These are phyloP conservation scores for Strix aluco DNA, from an alignment of 2,113 vertebrate genomes.

Conservation along the genomic window DNA sequence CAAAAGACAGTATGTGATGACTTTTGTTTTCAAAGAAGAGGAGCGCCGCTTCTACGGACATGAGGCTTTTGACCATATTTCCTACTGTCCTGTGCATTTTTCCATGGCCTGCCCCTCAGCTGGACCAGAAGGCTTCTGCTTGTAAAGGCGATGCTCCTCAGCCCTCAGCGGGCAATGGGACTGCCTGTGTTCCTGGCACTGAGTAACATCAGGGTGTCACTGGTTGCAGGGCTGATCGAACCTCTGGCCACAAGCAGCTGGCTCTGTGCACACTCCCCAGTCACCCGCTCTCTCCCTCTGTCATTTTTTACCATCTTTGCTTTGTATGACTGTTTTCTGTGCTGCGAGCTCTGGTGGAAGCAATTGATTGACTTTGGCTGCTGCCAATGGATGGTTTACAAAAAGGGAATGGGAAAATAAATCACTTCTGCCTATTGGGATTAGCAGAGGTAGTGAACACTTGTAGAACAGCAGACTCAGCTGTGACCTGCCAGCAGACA, in stretches of 20 bases:
- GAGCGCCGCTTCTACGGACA: not conserved
- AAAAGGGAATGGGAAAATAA: slow-evolving; percentile 1
- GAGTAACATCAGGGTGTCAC: not conserved
- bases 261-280: not conserved
- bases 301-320: not conserved
- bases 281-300: not conserved
- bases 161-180: not conserved
- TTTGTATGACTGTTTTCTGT: not conserved
- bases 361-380: slow-evolving; percentile 18
- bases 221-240: not conserved
- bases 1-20: fast-evolving
- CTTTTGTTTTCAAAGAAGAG: not conserved
- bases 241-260: not conserved
- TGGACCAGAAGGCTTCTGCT: not conserved
- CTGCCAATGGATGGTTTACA: not conserved
- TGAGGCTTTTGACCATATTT: not conserved
- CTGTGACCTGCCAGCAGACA: not conserved
- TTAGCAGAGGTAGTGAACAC: not conserved
- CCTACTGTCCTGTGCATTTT: not conserved
- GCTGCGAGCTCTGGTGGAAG: not conserved
- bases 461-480: not conserved
- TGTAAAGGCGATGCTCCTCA: not conserved
- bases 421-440: not conserved
- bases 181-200: not conserved
- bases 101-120: not conserved